Conservation (phyloP, 1,140 invertebrate genomes). For the Brachionus rubens region DNA sequence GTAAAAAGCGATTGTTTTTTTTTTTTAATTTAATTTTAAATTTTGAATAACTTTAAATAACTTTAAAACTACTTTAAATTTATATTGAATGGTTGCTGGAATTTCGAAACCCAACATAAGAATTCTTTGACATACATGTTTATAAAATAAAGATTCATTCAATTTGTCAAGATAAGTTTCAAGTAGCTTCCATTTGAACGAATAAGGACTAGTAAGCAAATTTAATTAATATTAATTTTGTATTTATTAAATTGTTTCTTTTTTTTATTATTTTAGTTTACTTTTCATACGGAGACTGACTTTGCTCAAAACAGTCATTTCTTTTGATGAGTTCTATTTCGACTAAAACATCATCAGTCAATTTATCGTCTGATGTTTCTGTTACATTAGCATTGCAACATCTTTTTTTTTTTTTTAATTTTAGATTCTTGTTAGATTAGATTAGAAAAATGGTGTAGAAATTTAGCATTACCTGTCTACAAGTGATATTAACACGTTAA, state of each 20-base stretch:
- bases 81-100: background rate
- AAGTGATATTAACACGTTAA: background rate
- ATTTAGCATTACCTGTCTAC: conserved; percentile 20
- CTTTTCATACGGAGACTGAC: conserved; percentile 11
- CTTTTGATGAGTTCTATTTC: conserved; percentile 22
- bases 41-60: background rate
- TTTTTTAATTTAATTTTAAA: background rate
- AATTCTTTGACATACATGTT: conserved; percentile 32
- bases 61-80: conserved; percentile 12
- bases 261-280: background rate
- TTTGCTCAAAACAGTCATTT: background rate
- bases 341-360: background rate
- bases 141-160: conserved; percentile 1
- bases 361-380: background rate
- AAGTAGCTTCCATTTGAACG: conserved; percentile 30
- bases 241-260: background rate
- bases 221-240: background rate
- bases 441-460: no score
- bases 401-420: background rate
- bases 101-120: conserved; percentile 15
- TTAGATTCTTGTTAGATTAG: background rate
- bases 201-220: background rate
- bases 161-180: conserved; percentile 23
- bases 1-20: background rate
- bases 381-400: conserved; percentile 2